Evolutionary conservation across 2,888 invertebrate genomes (phyloP), one percentile per base, ranked within the genome.

Genomic region (Agrotis clavis): DNA sequence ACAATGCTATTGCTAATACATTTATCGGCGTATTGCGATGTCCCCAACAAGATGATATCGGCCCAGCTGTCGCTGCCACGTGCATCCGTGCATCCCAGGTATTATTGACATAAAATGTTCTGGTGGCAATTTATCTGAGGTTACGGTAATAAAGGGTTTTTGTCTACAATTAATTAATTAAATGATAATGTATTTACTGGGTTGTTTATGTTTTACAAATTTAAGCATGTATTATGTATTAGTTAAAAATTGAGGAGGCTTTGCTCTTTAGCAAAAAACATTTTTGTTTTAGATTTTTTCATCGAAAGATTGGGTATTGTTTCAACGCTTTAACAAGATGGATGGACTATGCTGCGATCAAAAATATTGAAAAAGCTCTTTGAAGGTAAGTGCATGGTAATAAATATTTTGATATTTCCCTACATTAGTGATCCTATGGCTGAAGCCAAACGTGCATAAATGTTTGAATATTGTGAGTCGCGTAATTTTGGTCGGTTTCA

Each of bases 61-160:
- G 81, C 70, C 87, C 93, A 93, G 93, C 93, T 93, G 93, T 92
- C 91, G 87, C 74, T 83, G 87, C 87, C 89, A 90, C 89, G 90
- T 87, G 87, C 86, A 86, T 69, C 53, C 76, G 65, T 19, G 51
- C 79, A 79, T 72, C 75, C 80, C 86, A 86, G 86, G 85, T 83
- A 85, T 73, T 82, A 86, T 77, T 80, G 76, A 68, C 62, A 80
- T 78, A 48, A 73, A 81, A 79, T 67, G 73, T 80, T 79, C 74
- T 78, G 72, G 48, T 77, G 76, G 57, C 60, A 71, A 74, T 82
- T 57, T 79, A 71, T 69, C 74, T 62, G 66, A 67, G 71, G 71
- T 72, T 75, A 77, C 66, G 50, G 53, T 67, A 63, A 66, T 75
- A 66, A 48, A 57, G 69, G 59, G 67, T 63, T 75, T 79, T 66